Evolutionary conservation across 2,888 invertebrate species (phyloP), one percentile per base, ranked within the genome.

Genomic region (Polymixis flavicincta): DNA sequence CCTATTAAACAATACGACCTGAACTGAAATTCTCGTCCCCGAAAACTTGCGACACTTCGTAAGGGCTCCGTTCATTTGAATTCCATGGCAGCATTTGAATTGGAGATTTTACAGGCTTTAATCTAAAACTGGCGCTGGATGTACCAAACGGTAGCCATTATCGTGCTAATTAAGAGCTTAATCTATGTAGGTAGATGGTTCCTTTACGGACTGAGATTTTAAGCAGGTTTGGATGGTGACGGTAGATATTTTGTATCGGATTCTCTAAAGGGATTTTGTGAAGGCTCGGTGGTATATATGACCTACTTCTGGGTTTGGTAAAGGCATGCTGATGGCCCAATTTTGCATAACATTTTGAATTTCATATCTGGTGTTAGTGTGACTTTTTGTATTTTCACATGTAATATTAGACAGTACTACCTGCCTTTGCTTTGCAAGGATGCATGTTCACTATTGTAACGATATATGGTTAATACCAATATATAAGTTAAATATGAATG

Each of bases 71-170:
- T 90, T 92, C 92, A 94, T 94, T 94, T 93, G 91, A 92, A 95
- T 95, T 94, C 93, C 91, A 92, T 90, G 89, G 89, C 86, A 86
- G 89, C 89, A 95, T 95, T 95, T 95, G 95, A 95, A 95, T 95
- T 95, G 94, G 93, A 94, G 93, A 95, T 95, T 95, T 94, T 92
- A 92, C 93, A 92, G 93, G 92, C 92, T 92, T 93, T 95, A 95
- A 95, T 95, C 94, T 95, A 92, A 93, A 93, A 93, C 92, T 92
- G 92, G 90, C 93, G 91, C 86, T 87, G 89, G 90, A 90, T 91
- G 92, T 89, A 88, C 88, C 82, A 65, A 87, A 90, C 91, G 92
- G 91, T 90, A 92, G 90, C 91, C 87, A 91, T 91, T 92, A 93
- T 91, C 89, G 92, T 90, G 89, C 94, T 94, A 95, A 95, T 95